Evolutionary conservation across 2,113 vertebrate genomes (phyloP).

Genomic region (Bufo gargarizans): DNA sequence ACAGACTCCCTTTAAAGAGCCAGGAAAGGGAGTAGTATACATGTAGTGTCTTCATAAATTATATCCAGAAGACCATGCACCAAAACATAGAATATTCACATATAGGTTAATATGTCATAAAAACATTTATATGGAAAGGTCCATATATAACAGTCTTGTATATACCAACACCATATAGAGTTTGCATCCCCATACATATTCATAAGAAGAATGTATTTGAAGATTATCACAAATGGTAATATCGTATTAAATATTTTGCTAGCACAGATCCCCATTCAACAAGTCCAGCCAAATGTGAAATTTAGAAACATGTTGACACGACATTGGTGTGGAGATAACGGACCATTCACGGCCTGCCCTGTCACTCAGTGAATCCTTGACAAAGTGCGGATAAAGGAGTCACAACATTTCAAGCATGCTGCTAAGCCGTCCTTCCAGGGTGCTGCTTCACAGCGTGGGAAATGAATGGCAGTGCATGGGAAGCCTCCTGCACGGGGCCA

Average conservation of each 20-base stretch:
- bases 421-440: conserved; percentile 70
- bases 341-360: conserved; percentile 65
- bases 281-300: conserved; percentile 66
- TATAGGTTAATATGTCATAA: too few species aligned
- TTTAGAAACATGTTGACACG: conserved; percentile 72
- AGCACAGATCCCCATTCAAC: conserved; percentile 62
- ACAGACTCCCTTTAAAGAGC: too few species aligned
- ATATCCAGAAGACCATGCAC: too few species aligned
- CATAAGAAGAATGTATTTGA: not conserved
- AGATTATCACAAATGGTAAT: conserved; percentile 57
- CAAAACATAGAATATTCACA: too few species aligned
- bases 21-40: too few species aligned
- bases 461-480: conserved; percentile 61
- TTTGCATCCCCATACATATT: not conserved
- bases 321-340: conserved; percentile 68
- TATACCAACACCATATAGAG: not conserved
- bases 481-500: conserved; percentile 61
- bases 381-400: conserved; percentile 71
- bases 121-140: too few species aligned
- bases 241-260: conserved; percentile 60
- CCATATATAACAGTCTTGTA: not conserved
- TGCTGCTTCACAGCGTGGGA: conserved; percentile 64
- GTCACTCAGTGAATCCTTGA: conserved; percentile 72
- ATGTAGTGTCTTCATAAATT: too few species aligned
- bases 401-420: conserved; percentile 64